Conservation (phyloP, 1,140 invertebrate species). For the Metopolophium dirhodum region DNA sequence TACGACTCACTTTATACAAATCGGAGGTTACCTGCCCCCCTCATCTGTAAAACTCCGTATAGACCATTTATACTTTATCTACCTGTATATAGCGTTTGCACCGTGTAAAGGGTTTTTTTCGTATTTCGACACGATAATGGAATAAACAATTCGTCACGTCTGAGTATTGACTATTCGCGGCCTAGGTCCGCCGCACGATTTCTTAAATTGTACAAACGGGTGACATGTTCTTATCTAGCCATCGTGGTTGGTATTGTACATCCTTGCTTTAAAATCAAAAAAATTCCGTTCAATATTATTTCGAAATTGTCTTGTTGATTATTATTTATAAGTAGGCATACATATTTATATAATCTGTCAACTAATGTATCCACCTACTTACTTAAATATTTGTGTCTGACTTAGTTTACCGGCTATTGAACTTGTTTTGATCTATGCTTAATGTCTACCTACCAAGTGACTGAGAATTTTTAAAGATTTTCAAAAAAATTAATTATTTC, state of each 20-base stretch:
- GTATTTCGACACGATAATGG: not conserved
- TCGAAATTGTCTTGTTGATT: not conserved
- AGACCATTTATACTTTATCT: not conserved
- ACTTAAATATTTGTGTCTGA: not conserved
- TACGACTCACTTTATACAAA: not conserved
- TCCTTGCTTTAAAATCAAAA: not conserved
- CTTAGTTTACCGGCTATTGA: not conserved
- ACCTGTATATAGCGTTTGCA: not conserved
- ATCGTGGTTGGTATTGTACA: not conserved
- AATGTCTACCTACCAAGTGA: no score
- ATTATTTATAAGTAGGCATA: not conserved
- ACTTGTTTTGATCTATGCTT: not conserved
- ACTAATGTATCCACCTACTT: not conserved
- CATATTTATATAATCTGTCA: not conserved
- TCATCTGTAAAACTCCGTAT: no score
- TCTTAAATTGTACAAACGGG: not conserved
- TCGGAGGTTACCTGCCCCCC: not conserved
- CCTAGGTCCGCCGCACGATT: not conserved
- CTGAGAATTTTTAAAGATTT: not conserved
- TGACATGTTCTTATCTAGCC: not conserved
- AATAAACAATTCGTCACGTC: constrained; percentile 14
- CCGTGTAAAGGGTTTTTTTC: not conserved
- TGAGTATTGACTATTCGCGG: not conserved
- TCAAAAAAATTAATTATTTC: not conserved
- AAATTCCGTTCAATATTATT: not conserved